Percentiles rank a stretch among this genome's conserved stretches.
These are phyloP conservation scores for Tauraco hartlaubi DNA, from an alignment of 2,797 vertebrate species.

Conservation along the genomic window DNA sequence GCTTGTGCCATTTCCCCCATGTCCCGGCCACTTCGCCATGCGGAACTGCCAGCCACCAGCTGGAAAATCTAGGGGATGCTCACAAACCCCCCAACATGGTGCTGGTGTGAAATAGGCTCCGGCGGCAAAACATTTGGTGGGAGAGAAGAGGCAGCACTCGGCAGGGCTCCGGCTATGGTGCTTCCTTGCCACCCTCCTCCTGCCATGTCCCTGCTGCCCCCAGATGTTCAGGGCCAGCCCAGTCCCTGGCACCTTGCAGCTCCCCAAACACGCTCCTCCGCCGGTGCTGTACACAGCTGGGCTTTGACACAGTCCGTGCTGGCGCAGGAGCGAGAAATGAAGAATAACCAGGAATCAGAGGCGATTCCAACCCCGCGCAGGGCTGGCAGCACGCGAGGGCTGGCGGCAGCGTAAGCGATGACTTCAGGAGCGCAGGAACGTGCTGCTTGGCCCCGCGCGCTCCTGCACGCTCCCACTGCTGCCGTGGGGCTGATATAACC, in stretches of 20 bases:
- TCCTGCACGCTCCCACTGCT: not conserved
- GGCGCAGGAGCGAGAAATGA: not conserved
- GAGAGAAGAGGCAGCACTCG: not conserved
- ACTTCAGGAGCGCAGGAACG: constrained; percentile 60
- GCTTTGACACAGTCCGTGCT: not conserved
- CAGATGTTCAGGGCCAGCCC: not conserved
- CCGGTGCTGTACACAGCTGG: not conserved
- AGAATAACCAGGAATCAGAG: not conserved
- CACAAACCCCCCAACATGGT: not conserved
- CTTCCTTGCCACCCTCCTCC: not conserved
- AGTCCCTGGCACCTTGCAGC: not conserved
- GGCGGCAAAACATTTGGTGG: not conserved
- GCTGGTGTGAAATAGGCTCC: not conserved
- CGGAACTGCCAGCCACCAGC: not conserved
- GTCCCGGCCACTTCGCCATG: rapidly evolving
- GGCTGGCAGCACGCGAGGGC: constrained; percentile 27
- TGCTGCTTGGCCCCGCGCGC: not conserved
- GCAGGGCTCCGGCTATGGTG: not conserved
- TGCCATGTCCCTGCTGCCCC: not conserved
- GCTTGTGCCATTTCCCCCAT: rapidly evolving
- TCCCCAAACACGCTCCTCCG: not conserved
- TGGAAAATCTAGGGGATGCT: not conserved
- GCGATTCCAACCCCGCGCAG: not conserved
- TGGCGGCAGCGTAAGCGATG: not conserved
- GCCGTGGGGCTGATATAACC: not conserved